Percentiles rank a stretch among this genome's conserved stretches.
Conservation (phyloP, 2,797 vertebrate species). For the Thalassophryne amazonica region DNA sequence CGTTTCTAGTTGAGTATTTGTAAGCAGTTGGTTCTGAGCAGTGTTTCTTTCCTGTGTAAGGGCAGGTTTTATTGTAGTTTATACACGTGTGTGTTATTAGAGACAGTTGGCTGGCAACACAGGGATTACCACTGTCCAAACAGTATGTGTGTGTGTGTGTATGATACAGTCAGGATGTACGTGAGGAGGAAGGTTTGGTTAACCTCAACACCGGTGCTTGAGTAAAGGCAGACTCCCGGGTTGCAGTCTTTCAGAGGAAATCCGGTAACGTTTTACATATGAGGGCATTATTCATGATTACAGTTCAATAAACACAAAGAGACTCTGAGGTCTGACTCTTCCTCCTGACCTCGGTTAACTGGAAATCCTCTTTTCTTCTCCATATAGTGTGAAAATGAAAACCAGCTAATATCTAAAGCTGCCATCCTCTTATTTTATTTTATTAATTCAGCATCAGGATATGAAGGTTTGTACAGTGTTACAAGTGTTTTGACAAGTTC, state of each 20-base stretch:
- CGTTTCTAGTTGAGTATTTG: too few relatives aligned
- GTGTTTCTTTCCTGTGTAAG: not conserved
- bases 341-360: constrained; percentile 26
- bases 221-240: constrained; percentile 52
- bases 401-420: too few relatives aligned
- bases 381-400: too few relatives aligned
- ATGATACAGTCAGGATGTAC: constrained; percentile 52
- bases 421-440: too few relatives aligned
- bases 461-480: too few relatives aligned
- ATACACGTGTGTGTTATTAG: constrained; percentile 13
- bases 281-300: constrained; percentile 62
- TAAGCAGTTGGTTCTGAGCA: too few relatives aligned
- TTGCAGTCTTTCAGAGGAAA: constrained; percentile 51
- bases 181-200: constrained; percentile 52
- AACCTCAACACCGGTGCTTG: constrained; percentile 40
- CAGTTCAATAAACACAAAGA: constrained; percentile 65
- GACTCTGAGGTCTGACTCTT: constrained; percentile 38
- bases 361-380: constrained; percentile 24
- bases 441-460: too few relatives aligned
- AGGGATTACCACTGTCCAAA: constrained; percentile 21
- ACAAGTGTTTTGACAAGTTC: too few relatives aligned
- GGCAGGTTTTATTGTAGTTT: not conserved
- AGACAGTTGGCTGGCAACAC: constrained; percentile 24
- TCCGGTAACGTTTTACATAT: constrained; percentile 59
- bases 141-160: too few relatives aligned